phyloP scores from a whole-genome alignment of 2,888 invertebrate species.

The Ischnus inquisitorius region DNA sequence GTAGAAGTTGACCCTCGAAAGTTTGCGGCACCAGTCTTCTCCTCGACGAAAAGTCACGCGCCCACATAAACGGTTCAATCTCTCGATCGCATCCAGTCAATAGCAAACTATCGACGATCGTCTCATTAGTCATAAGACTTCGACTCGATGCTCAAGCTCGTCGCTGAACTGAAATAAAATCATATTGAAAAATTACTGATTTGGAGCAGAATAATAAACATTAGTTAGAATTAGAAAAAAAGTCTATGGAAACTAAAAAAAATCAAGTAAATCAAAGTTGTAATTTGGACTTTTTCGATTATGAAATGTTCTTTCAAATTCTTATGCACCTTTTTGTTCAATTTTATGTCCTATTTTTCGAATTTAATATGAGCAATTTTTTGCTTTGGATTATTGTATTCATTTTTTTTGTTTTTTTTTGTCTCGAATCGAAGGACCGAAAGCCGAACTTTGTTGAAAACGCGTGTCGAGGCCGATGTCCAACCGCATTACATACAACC shows the following conservation, averaged over 20 bases:
- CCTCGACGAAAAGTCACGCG: slow-evolving; percentile 38
- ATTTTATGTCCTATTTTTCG: no score
- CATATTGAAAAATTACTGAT: neutral
- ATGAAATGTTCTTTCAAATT: no score
- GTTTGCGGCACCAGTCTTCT: slow-evolving; percentile 47
- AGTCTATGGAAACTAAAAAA: no score
- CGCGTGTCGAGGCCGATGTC: neutral
- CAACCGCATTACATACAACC: neutral
- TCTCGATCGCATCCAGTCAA: slow-evolving; percentile 27
- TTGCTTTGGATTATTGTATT: neutral
- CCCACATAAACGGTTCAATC: slow-evolving; percentile 15
- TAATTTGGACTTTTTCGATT: no score
- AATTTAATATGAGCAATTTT: no score
- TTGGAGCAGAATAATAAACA: no score
- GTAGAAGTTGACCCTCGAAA: slow-evolving; percentile 52
- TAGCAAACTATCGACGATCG: neutral
- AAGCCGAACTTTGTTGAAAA: neutral
- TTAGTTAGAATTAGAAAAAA: no score
- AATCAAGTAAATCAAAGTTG: no score
- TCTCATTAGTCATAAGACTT: neutral
- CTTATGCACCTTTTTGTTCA: no score
- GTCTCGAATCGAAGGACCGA: neutral
- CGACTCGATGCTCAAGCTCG: neutral
- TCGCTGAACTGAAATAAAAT: neutral
- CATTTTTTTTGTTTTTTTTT: neutral